Base-by-base conservation (phyloP, 2,113 vertebrate species). In the Actenoides hombroni region DNA sequence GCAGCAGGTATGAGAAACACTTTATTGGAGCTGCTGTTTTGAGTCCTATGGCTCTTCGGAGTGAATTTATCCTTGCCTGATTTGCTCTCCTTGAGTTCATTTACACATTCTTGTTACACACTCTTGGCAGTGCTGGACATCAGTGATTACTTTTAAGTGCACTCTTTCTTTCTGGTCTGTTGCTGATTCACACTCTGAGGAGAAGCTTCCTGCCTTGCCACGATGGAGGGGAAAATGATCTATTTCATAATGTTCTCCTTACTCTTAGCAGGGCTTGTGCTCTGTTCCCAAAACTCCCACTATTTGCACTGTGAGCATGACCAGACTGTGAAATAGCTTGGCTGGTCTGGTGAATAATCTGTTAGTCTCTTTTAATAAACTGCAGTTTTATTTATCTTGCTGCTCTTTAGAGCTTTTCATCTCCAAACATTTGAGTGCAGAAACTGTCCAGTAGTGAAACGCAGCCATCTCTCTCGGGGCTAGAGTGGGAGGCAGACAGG, bases 401-500 rank as follows among this genome's bases (percentile, higher is more conserved):
- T 84, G 63, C 74, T 90, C 86, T 90, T 77, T 63, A 67, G 92
- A 74, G 92, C 83, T 90, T 93, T 92, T 94, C 60, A 46, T 92
- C 86, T 93, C 75, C 35, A 94, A 93, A 82, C 76, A 70, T 56
- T 69, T 6, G 90, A 85, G 76, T 74, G 60, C 67, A 82, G 87
- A 88, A 93, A 14, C 83, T 73, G 59, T n/a, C 74, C 63, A 67
- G 68, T 29, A 71, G 83, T 53, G 83, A 88, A 92, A 59, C 0
- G 21, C 83, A 91, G 90, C 87, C 84, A 33, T n/a, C 61, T 67
- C 87, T 91, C 49, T 39, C 48, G 83, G 90, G 90, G 70, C 35
- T 33, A 28, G 92, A 78, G 91, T 65, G 90, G 92, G 94, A 95
- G 85, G 81, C 92, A 95, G 94, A 82, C 79, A 74, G 94, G 88